Conservation (phyloP, 2,113 vertebrate genomes). For the Salminus brasiliensis region DNA sequence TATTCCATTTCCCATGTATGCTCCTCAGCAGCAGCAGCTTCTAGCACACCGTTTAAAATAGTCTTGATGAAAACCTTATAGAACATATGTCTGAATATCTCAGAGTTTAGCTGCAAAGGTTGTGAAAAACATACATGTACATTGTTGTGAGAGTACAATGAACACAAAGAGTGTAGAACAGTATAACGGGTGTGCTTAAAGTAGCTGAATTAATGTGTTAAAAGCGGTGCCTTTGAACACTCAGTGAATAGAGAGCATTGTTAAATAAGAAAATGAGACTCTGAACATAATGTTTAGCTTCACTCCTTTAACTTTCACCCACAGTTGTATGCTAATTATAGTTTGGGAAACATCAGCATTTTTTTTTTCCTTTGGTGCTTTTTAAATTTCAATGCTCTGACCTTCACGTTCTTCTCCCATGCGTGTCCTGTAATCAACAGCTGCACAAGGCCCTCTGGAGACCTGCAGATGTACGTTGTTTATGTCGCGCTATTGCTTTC, state of each 20-base stretch:
- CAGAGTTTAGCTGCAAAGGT: too few species aligned
- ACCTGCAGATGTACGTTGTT: constrained; percentile 53
- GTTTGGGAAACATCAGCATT: neutral
- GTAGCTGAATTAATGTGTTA: too few species aligned
- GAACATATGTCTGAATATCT: neutral
- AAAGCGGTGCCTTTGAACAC: too few species aligned
- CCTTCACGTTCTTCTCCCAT: constrained; percentile 57
- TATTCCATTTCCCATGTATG: neutral
- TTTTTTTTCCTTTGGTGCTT: neutral
- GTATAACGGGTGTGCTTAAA: too few species aligned
- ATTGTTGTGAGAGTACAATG: too few species aligned
- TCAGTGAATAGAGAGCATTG: too few species aligned
- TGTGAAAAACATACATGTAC: too few species aligned
- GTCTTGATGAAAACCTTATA: neutral
- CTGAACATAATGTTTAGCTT: too few species aligned
- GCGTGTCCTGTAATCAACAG: constrained; percentile 64
- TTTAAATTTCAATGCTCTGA: constrained; percentile 44
- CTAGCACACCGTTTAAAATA: neutral
- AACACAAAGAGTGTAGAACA: too few species aligned
- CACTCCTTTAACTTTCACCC: constrained; percentile 25
- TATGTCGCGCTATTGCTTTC: constrained; percentile 48
- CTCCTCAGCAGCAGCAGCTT: neutral
- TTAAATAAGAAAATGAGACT: too few species aligned
- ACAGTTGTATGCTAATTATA: neutral
- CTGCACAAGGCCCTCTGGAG: constrained; percentile 61